Base-by-base conservation (phyloP, 2,888 invertebrate genomes). In the Galeopsomyia nigrocyanea region DNA sequence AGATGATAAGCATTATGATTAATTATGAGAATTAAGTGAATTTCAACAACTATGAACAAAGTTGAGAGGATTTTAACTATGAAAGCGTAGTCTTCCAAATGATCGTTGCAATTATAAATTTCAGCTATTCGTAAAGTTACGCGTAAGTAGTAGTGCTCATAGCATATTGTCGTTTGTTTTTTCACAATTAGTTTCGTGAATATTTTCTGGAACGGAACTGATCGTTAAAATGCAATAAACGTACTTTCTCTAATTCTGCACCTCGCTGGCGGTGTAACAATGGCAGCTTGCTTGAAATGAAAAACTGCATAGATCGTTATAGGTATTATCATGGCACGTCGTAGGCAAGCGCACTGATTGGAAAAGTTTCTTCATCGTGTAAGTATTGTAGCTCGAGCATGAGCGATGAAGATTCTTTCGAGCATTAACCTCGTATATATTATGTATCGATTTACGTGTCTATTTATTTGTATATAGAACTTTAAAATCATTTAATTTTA, bases 211-310 rank as follows among this genome's bases (percentile, higher is more conserved):
- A 39, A 39, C 39, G 39, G 39, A 39, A 39, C 39, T 39, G 39
- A 39, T 39, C 10, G 39, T 39, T n/a, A 46, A 7, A 9, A 9
- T 26, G 53, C 10, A 64, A 26, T 55, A n/a, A 19, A 16, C 22
- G 39, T 31, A 21, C 7, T 17, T 26, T 46, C 17, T 21, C 53
- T 13, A 39, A 57, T 31, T 50, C 39, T 46, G 39, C 39, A 26
- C 39, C 1, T 13, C 39, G 39, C 39, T 26, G 26, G 26, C 26
- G 26, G 26, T 62, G 46, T 62, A 22, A 39, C 21, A 58, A 60
- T 65, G 65, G 65, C 60, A 65, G 60, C 60, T 71, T 64, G 55
- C 47, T 61, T 58, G 31, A 39, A 56, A 66, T 10, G 9, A 21
- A 17, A 53, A 50, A 49, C 55, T 1, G 16, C 60, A 13, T 16